Conservation (phyloP, 2,113 vertebrate genomes). For the Chaetodon trifascialis region DNA sequence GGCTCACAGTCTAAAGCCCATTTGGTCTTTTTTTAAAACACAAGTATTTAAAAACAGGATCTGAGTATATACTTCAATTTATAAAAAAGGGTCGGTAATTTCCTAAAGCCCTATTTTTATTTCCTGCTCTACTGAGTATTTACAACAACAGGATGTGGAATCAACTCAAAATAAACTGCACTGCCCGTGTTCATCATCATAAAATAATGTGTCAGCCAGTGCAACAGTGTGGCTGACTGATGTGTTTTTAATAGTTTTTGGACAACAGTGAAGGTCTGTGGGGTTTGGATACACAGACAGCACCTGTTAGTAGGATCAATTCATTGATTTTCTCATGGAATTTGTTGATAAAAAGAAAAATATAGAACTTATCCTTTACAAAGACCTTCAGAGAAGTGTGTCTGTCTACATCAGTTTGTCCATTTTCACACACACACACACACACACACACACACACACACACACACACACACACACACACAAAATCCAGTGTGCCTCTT, state of each 20-base stretch:
- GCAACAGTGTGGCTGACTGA: neutral
- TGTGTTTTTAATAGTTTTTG: neutral
- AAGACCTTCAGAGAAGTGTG: neutral
- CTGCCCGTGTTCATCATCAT: neutral
- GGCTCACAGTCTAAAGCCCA: neutral
- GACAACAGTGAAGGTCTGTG: neutral
- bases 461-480: neutral
- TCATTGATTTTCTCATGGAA: neutral
- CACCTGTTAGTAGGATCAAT: neutral
- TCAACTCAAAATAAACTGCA: neutral
- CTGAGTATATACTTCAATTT: neutral
- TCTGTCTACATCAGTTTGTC: slow-evolving; percentile 16
- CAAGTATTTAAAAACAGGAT: neutral
- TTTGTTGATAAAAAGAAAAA: slow-evolving; percentile 19
- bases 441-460: no score
- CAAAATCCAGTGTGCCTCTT: neutral
- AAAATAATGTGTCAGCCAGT: neutral
- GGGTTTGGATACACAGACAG: neutral
- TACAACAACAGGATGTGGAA: neutral
- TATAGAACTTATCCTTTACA: neutral
- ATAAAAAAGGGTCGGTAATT: neutral
- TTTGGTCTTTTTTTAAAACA: neutral
- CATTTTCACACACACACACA: slow-evolving; percentile 5
- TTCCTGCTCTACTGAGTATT: neutral
- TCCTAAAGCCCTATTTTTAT: neutral